Conservation (phyloP, 2,888 invertebrate species). For the Apotomis betuletana region DNA sequence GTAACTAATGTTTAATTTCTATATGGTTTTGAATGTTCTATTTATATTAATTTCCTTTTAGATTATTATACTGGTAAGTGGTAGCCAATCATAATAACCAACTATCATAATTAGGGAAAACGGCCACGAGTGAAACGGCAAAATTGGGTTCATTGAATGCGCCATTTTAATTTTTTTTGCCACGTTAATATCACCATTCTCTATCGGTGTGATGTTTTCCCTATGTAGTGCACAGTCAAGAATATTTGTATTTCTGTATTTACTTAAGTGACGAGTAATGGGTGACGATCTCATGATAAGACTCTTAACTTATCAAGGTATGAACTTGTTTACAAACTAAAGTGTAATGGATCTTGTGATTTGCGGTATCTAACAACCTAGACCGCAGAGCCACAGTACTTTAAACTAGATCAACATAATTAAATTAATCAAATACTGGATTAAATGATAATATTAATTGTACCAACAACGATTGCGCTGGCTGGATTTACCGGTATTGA, state of each 20-base stretch:
- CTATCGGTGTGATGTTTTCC: neutral
- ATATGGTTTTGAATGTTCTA: too few species aligned
- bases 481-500: constrained; percentile 4
- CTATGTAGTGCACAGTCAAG: neutral
- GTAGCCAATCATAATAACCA: too few species aligned
- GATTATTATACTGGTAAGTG: too few species aligned
- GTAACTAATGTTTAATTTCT: too few species aligned
- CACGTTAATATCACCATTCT: neutral
- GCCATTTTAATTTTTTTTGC: neutral
- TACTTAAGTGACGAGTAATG: constrained; percentile 15
- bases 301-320: constrained; percentile 34
- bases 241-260: constrained; percentile 20
- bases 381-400: constrained; percentile 20
- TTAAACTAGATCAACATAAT: constrained; percentile 32
- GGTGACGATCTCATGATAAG: constrained; percentile 27
- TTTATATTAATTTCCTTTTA: too few species aligned
- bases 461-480: constrained; percentile 14
- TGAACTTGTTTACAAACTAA: constrained; percentile 34
- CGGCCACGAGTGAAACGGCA: too few species aligned
- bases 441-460: constrained; percentile 28
- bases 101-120: too few species aligned
- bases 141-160: neutral
- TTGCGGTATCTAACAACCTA: constrained; percentile 30
- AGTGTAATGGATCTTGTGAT: constrained; percentile 36
- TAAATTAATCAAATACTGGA: constrained; percentile 35